These are phyloP conservation scores for Nephrocerus scutellatus DNA, from an alignment of 2,888 invertebrate genomes.

Conservation along the genomic window DNA sequence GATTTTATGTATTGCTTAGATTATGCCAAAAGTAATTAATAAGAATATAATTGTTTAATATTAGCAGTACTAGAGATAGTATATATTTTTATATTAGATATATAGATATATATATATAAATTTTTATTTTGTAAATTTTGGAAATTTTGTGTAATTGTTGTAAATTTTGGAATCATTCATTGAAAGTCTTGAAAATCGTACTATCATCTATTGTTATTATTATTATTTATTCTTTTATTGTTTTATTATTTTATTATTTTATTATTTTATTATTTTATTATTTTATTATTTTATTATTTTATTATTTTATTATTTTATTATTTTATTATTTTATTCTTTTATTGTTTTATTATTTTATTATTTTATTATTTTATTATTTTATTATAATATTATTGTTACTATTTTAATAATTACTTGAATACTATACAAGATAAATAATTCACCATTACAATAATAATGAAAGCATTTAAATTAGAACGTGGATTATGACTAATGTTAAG, in stretches of 20 bases:
- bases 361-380: no score
- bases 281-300: conserved; percentile 2
- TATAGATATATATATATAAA: conserved; percentile 4
- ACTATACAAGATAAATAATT: no score
- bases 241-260: neutral
- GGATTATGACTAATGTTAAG: no score
- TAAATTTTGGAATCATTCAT: neutral
- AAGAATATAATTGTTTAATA: no score
- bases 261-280: conserved; percentile 7
- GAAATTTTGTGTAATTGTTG: conserved; percentile 2
- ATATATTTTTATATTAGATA: conserved; percentile 2
- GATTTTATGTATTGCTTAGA: no score
- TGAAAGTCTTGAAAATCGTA: conserved; percentile 11
- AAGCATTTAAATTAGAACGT: no score
- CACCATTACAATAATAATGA: no score
- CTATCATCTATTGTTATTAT: neutral
- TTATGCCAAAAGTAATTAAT: no score
- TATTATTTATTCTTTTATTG: neutral
- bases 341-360: no score
- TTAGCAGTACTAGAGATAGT: conserved; percentile 1
- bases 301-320: neutral
- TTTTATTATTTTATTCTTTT: conserved; percentile 5
- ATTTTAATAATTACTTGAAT: no score
- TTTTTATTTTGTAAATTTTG: conserved; percentile 1
- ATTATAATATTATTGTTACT: no score